These are phyloP conservation scores for Tenthredo distinguenda DNA, from an alignment of 2,888 invertebrate species.

Conservation along the genomic window DNA sequence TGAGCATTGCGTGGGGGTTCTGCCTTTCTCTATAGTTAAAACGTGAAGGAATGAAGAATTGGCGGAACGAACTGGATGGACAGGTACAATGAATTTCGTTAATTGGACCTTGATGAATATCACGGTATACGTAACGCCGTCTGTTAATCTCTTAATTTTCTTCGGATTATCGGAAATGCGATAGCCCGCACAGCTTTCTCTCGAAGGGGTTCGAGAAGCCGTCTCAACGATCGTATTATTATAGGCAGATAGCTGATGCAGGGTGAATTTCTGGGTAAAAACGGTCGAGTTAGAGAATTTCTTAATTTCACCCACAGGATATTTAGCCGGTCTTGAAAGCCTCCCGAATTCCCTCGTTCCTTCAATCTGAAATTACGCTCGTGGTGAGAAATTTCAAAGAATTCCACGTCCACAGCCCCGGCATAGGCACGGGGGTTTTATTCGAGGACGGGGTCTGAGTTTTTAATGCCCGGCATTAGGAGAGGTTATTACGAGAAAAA, in stretches of 20 bases:
- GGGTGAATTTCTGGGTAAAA: not conserved
- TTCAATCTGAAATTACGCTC: constrained; percentile 35
- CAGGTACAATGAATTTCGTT: not conserved
- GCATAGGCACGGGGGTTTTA: not conserved
- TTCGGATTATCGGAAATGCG: not conserved
- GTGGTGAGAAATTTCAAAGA: constrained; percentile 33
- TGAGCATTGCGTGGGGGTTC: not conserved
- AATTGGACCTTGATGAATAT: not conserved
- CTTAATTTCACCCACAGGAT: constrained; percentile 26
- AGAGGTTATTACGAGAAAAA: constrained; percentile 39
- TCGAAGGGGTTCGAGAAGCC: not conserved
- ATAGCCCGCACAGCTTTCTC: not conserved
- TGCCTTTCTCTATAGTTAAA: not conserved
- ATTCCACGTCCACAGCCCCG: constrained; percentile 7
- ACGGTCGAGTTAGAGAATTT: constrained; percentile 18
- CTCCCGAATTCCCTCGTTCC: not conserved
- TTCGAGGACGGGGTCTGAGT: constrained; percentile 37
- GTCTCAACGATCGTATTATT: not conserved
- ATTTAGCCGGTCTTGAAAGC: not conserved
- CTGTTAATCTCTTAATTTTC: not conserved
- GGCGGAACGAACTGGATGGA: not conserved
- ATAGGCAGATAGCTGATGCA: constrained; percentile 18
- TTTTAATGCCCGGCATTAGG: constrained; percentile 41
- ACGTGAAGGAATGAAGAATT: not conserved
- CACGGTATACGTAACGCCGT: not conserved